Base-by-base conservation (phyloP, 2,888 invertebrate genomes). In the Apeira syringaria region DNA sequence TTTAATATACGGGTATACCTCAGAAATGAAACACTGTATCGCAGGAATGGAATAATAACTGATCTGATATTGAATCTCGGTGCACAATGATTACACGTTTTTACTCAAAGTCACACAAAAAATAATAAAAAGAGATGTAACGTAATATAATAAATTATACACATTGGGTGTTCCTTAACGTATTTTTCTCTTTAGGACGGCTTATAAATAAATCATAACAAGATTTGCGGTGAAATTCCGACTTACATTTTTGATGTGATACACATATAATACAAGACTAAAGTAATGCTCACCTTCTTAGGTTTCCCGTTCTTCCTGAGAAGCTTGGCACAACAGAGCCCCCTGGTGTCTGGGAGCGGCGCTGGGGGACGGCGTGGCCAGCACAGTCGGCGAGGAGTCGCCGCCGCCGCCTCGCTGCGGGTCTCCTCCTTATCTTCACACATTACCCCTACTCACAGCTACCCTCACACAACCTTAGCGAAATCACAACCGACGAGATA, bases 261-360 rank as follows among this genome's bases (percentile, higher is more conserved):
- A 15, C 4, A 15, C 2, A 15, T 15, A 26, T 45, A 28, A 38
- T 34, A 38, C 32, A 46, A 30, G 31, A 32, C 24, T 9, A 38
- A 33, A 28, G 33, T 24, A 9, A 34, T 8, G 53, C 76, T 90
- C 72, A 94, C 94, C 93, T 95, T 95, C 81, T 94, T 95, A 34
- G 95, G 94, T 72, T 93, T 94, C 59, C 96, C 95, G 83, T 95
- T 95, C 89, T 95, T 94, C 73, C 94, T 91, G 42, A 96, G 92
- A 57, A 96, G 90, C 81, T 95, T 96, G 69, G 94, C 93, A 83
- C 95, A 95, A 80, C 95, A 95, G 75, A 95, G 95, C 53, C 96
- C 96, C 52, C 95, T 92, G 64, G 94, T 95, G 81, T 96, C 96
- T 50, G 89, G 88, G 59, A 91, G 80, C 50, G 92, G 86, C 60